These are phyloP conservation scores for Pantherophis guttatus DNA, from an alignment of 2,113 vertebrate genomes.

Conservation along the genomic window DNA sequence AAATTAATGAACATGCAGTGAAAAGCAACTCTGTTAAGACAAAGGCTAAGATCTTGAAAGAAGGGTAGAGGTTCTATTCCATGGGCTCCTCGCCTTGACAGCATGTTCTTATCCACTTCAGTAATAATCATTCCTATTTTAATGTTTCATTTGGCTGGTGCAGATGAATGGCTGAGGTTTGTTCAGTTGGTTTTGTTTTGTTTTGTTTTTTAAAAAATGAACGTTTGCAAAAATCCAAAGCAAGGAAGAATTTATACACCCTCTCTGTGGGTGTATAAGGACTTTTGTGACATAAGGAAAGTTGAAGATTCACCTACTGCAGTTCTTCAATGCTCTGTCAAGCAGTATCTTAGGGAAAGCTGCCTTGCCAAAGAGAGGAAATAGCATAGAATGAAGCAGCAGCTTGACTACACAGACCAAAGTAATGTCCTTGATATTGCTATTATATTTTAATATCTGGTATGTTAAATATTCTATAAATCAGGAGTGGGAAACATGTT, in stretches of 20 bases:
- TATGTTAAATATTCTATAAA: background rate
- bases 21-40: background rate
- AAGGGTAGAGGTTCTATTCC: background rate
- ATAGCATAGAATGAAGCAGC: background rate
- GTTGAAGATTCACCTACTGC: background rate
- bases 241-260: background rate
- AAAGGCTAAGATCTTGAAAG: background rate
- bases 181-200: background rate
- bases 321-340: background rate
- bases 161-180: background rate
- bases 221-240: background rate
- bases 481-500: background rate
- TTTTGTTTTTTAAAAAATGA: too few species aligned
- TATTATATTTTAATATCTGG: background rate
- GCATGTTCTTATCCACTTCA: background rate
- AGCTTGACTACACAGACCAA: background rate
- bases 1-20: background rate
- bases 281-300: background rate
- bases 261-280: too few species aligned
- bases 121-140: background rate
- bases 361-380: conserved; percentile 4
- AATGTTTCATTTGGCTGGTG: background rate
- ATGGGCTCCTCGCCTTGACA: background rate
- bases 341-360: background rate
- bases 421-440: background rate